Percentiles rank a stretch among this genome's conserved stretches.
phyloP scores from a whole-genome alignment of 2,113 vertebrate species.

The Gopherus evgoodei region DNA sequence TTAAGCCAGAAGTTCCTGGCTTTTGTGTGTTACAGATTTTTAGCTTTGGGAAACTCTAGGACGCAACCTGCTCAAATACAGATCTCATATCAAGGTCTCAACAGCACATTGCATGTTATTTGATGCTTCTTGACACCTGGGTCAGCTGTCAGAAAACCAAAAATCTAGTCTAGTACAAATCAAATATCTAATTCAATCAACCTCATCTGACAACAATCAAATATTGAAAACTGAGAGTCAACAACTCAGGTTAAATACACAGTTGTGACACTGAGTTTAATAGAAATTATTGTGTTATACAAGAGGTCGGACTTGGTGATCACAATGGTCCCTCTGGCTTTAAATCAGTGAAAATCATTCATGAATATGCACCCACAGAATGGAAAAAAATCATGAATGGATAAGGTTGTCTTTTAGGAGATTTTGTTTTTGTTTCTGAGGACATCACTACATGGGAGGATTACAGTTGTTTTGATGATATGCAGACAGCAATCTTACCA shows the following conservation, averaged over 20 bases:
- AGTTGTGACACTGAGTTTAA: background rate
- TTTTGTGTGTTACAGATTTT: background rate
- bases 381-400: background rate
- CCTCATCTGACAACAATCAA: background rate
- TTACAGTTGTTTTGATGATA: background rate
- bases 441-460: background rate
- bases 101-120: background rate
- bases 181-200: background rate
- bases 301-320: background rate
- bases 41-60: background rate
- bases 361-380: background rate
- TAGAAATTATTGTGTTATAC: background rate
- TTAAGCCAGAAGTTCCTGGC: background rate
- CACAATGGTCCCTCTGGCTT: background rate
- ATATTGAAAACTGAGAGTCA: background rate
- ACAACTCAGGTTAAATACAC: background rate
- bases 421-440: background rate
- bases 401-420: background rate
- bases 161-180: background rate
- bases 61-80: background rate
- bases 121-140: background rate
- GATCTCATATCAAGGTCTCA: background rate
- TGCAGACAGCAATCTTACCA: background rate
- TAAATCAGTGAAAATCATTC: accelerated
- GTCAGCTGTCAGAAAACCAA: background rate